A percentile compares a stretch with the other conserved stretches of the same genome.
phyloP scores from a whole-genome alignment of 53 echinoderm and acorn worm genomes.

The Arbacia lixula region DNA sequence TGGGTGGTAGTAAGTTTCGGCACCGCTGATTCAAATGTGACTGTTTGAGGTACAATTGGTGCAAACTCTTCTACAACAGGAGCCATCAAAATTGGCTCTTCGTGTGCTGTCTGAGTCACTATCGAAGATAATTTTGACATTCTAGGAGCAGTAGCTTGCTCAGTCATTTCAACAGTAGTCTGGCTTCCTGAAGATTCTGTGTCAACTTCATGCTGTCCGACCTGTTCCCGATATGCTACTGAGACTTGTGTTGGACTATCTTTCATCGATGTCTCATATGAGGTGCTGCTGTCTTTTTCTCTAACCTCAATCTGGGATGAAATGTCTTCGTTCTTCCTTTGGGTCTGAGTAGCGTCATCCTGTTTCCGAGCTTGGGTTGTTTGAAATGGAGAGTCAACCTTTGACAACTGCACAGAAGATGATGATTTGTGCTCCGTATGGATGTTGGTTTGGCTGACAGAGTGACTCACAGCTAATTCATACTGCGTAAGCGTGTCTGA shows the following conservation, averaged over 20 bases:
- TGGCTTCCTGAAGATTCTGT: background rate
- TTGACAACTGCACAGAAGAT: conserved; percentile 1
- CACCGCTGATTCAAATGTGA: conserved; percentile 16
- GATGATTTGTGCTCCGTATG: background rate
- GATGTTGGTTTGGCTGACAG: background rate
- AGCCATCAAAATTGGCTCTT: conserved; percentile 8
- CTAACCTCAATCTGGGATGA: conserved; percentile 5
- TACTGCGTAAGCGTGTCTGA: conserved; percentile 11
- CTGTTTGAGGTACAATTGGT: conserved; percentile 8
- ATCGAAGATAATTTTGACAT: background rate
- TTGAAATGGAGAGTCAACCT: background rate
- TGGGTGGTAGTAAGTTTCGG: background rate
- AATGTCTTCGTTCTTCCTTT: background rate
- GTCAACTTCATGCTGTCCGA: background rate
- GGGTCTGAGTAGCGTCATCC: background rate
- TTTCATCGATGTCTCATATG: background rate
- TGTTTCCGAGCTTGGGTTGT: conserved; percentile 1
- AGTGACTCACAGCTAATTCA: background rate
- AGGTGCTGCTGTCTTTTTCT: conserved; percentile 10
- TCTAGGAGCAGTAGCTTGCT: background rate
- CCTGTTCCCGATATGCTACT: background rate
- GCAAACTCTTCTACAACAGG: conserved; percentile 42
- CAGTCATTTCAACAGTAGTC: background rate
- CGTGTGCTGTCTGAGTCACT: background rate
- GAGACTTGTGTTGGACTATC: conserved; percentile 8